Conservation (phyloP, 1,140 invertebrate species). For the Drosophila setifemur region DNA sequence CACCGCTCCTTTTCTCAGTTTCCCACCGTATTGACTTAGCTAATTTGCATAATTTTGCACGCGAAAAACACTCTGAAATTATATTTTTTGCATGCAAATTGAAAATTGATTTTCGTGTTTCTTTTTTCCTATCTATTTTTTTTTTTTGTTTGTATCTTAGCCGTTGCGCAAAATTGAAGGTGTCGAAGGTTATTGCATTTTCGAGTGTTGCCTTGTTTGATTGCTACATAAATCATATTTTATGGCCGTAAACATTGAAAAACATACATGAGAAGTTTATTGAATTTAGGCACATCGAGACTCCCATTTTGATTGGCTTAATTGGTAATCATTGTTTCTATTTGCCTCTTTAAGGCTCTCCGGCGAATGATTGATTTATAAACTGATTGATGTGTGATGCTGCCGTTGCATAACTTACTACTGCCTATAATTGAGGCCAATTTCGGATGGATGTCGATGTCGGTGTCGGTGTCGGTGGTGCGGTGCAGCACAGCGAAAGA, state of each 20-base stretch:
- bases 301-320: conserved; percentile 55
- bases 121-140: no score
- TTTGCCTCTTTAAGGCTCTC: neutral
- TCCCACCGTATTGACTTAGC: conserved; percentile 21
- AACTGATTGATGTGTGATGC: conserved; percentile 35
- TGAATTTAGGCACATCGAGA: conserved; percentile 23
- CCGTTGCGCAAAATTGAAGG: conserved; percentile 57
- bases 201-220: conserved; percentile 9
- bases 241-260: conserved; percentile 36
- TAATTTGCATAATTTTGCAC: conserved; percentile 71
- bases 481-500: no score
- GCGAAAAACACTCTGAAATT: conserved; percentile 63
- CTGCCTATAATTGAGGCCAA: conserved; percentile 52
- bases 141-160: no score
- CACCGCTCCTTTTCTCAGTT: neutral
- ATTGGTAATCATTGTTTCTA: conserved; percentile 42
- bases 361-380: conserved; percentile 61
- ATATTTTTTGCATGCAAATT: conserved; percentile 66
- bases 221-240: conserved; percentile 55
- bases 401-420: conserved; percentile 46
- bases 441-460: conserved; percentile 6
- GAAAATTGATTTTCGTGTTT: conserved; percentile 67
- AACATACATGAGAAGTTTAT: conserved; percentile 18
- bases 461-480: no score
- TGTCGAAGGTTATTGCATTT: conserved; percentile 54